Evolutionary conservation across 1,140 invertebrate species (phyloP).

Genomic region (Atta cephalotes): DNA sequence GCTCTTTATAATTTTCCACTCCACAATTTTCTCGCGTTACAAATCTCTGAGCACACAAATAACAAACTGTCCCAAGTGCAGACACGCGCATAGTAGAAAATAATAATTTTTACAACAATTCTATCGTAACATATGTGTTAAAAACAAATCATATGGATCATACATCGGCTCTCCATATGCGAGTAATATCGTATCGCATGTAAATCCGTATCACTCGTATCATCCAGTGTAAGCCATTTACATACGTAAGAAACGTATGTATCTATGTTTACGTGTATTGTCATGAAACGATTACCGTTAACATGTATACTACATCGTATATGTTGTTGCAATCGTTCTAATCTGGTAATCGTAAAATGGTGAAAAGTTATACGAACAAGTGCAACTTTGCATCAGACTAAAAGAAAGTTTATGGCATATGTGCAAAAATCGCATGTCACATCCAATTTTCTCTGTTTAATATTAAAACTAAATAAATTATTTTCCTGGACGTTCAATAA

Average conservation of each 20-base stretch:
- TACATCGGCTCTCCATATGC: constrained; percentile 53
- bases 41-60: constrained; percentile 15
- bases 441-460: constrained; percentile 11
- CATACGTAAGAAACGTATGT: constrained; percentile 45
- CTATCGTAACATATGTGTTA: constrained; percentile 26
- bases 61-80: constrained; percentile 31
- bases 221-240: constrained; percentile 63
- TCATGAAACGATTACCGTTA: constrained; percentile 36
- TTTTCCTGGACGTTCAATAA: not conserved
- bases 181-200: constrained; percentile 58
- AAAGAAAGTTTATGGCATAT: not conserved
- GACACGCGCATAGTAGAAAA: constrained; percentile 30
- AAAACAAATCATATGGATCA: constrained; percentile 43
- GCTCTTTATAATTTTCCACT: constrained; percentile 39
- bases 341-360: constrained; percentile 22
- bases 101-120: constrained; percentile 54
- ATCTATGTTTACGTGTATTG: constrained; percentile 44
- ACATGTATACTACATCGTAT: constrained; percentile 42
- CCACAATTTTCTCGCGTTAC: constrained; percentile 17
- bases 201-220: constrained; percentile 49
- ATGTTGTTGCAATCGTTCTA: constrained; percentile 10
- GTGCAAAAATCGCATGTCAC: not conserved
- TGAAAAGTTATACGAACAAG: constrained; percentile 20
- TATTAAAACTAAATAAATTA: not conserved
- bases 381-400: constrained; percentile 17